phyloP scores from a whole-genome alignment of 1,140 invertebrate genomes.

The Harpegnathos saltator region DNA sequence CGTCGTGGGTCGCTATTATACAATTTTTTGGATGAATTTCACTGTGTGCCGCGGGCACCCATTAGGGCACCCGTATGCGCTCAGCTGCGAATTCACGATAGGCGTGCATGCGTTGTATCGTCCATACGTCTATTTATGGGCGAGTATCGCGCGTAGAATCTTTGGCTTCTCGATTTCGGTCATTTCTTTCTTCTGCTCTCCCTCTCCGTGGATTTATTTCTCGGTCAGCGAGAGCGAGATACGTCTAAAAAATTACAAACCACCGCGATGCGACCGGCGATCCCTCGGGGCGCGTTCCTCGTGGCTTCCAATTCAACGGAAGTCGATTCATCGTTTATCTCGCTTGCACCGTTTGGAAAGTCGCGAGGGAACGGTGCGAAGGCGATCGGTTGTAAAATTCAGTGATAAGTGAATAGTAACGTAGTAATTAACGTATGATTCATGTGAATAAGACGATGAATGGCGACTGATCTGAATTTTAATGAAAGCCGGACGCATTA shows the following conservation, averaged over 20 bases:
- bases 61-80: conserved; percentile 82
- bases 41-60: conserved; percentile 47
- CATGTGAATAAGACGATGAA: no score
- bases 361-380: neutral
- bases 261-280: conserved; percentile 38
- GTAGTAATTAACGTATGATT: no score
- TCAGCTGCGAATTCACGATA: conserved; percentile 79
- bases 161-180: conserved; percentile 65
- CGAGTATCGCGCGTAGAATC: conserved; percentile 73
- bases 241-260: conserved; percentile 18
- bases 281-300: neutral
- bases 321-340: conserved; percentile 8
- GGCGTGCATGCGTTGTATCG: conserved; percentile 62
- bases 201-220: conserved; percentile 6
- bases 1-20: conserved; percentile 61
- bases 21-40: conserved; percentile 77
- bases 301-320: neutral
- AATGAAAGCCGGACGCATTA: neutral
- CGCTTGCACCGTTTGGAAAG: neutral
- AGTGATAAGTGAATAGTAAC: no score
- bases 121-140: conserved; percentile 64
- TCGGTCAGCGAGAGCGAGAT: neutral
- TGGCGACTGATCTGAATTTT: no score
- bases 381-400: no score
- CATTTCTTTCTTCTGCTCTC: conserved; percentile 31